phyloP scores from a whole-genome alignment of 2,797 vertebrate species.

The Pangasius larnaudii region DNA sequence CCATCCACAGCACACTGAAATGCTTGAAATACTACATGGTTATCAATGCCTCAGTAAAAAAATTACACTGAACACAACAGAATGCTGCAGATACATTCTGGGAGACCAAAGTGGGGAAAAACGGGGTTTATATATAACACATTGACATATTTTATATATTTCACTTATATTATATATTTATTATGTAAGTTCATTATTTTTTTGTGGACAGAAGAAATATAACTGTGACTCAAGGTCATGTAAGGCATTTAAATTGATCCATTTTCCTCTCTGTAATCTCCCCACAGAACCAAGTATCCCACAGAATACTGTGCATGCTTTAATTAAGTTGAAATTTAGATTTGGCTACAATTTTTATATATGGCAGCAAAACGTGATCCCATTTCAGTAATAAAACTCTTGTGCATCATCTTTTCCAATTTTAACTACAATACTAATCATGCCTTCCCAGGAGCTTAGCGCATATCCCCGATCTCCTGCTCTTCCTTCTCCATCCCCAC shows the following conservation, averaged over 20 bases:
- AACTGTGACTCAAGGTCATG: conserved; percentile 11
- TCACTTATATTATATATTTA: conserved; percentile 1
- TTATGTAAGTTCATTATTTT: not conserved
- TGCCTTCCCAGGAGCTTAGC: conserved; percentile 56
- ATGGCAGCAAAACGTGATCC: conserved; percentile 35
- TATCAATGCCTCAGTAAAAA: not conserved
- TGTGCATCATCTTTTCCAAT: conserved; percentile 50
- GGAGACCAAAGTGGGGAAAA: not conserved
- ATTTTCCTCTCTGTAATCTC: conserved; percentile 17
- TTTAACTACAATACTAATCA: conserved; percentile 59
- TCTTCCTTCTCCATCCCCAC: conserved; percentile 25
- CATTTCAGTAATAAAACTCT: conserved; percentile 52
- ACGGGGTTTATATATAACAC: not conserved
- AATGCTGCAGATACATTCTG: not conserved
- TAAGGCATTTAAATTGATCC: conserved; percentile 33
- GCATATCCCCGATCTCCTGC: conserved; percentile 28
- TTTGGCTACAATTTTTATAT: conserved; percentile 42
- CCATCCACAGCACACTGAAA: not conserved
- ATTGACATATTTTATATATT: not conserved
- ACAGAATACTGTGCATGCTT: conserved; percentile 34
- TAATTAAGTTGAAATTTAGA: conserved; percentile 50
- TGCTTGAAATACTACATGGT: not conserved
- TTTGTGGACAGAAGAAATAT: not conserved
- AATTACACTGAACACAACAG: not conserved
- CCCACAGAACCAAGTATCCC: conserved; percentile 3